Evolutionary conservation across 2,113 vertebrate species (phyloP).

Genomic region (Mesoclemmys tuberculata): DNA sequence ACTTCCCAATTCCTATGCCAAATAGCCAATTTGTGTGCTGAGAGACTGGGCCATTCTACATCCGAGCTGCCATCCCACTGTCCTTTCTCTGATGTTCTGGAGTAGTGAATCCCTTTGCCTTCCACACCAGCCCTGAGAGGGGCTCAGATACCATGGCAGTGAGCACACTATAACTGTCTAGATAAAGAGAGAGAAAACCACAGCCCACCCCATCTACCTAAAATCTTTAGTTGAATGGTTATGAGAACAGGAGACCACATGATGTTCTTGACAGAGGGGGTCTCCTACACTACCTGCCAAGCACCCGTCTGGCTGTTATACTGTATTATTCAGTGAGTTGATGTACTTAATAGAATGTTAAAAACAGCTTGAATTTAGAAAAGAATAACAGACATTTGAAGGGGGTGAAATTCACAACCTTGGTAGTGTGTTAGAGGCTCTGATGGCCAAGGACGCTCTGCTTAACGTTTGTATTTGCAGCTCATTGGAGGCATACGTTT

Average conservation of each 20-base stretch:
- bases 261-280: accelerated
- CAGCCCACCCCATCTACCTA: not conserved
- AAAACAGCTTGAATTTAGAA: not conserved
- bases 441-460: not conserved
- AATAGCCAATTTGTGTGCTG: not conserved
- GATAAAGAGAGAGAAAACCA: not conserved
- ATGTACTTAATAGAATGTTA: too few species aligned
- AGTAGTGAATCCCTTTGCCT: not conserved
- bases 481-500: conserved; percentile 28
- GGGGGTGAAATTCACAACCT: too few species aligned
- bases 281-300: accelerated
- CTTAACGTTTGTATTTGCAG: conserved; percentile 25
- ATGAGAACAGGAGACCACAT: not conserved
- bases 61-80: not conserved
- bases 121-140: not conserved
- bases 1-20: too few species aligned
- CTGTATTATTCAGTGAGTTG: not conserved
- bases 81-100: not conserved
- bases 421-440: not conserved
- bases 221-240: not conserved
- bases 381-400: not conserved
- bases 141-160: not conserved
- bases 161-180: not conserved
- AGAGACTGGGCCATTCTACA: not conserved
- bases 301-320: not conserved